Evolutionary conservation across 2,113 vertebrate genomes (phyloP).

Genomic region (Cyrtonyx montezumae): DNA sequence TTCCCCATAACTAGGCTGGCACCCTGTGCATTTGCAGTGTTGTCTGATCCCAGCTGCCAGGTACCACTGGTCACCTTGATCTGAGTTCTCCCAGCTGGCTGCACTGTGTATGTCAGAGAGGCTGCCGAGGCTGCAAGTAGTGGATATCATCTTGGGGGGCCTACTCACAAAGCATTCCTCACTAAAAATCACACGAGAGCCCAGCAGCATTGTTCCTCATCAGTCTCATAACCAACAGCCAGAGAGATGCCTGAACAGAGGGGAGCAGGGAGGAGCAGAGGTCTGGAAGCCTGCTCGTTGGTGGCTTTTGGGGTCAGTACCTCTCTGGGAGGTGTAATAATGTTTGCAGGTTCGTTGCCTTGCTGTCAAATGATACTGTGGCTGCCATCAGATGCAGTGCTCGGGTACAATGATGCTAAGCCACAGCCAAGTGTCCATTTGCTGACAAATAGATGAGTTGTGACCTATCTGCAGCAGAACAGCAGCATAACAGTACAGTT

Average conservation of each 20-base stretch:
- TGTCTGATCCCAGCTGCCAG: neutral
- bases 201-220: neutral
- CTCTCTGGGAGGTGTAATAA: neutral
- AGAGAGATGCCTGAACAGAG: neutral
- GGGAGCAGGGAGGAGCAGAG: neutral
- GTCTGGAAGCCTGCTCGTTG: neutral
- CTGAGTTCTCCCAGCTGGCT: neutral
- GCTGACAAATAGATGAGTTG: neutral
- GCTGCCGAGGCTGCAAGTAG: neutral
- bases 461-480: neutral
- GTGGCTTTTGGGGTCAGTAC: neutral
- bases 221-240: neutral
- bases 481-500: neutral
- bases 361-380: neutral
- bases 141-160: neutral
- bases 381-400: rapidly evolving
- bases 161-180: neutral
- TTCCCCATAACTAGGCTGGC: neutral
- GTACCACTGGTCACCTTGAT: neutral
- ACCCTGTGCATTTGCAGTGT: neutral
- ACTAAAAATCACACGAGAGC: neutral
- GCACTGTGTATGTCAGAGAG: neutral
- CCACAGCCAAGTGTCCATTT: neutral
- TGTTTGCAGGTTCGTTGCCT: neutral
- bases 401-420: neutral